Percentiles rank a stretch among this genome's conserved stretches.
phyloP scores from a whole-genome alignment of 1,140 invertebrate species.

The Drosophila sp. region DNA sequence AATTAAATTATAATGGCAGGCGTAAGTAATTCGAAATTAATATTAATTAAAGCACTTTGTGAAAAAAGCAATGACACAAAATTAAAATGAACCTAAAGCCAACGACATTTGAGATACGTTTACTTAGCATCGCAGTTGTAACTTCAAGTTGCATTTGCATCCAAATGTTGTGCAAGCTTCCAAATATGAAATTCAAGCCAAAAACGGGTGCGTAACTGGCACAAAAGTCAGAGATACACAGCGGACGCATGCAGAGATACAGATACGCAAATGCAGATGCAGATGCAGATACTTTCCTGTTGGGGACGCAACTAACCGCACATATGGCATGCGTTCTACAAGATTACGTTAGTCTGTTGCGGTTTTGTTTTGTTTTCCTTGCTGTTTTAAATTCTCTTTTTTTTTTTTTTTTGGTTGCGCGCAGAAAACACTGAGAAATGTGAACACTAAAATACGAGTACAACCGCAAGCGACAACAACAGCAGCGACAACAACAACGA shows the following conservation, averaged over 20 bases:
- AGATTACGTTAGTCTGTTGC: conserved; percentile 77
- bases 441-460: conserved; percentile 61
- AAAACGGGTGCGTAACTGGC: conserved; percentile 32
- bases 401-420: conserved; percentile 20
- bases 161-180: conserved; percentile 23
- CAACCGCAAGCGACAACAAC: conserved; percentile 48
- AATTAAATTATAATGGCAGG: conserved; percentile 79
- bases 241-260: conserved; percentile 46
- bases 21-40: conserved; percentile 75
- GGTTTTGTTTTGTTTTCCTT: conserved; percentile 44
- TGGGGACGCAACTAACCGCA: conserved; percentile 18
- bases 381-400: conserved; percentile 10
- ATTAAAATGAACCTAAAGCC: conserved; percentile 19
- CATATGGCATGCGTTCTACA: conserved; percentile 65
- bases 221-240: conserved; percentile 55
- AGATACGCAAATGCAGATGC: conserved; percentile 45
- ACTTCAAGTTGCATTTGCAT: background rate
- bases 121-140: background rate
- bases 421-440: conserved; percentile 41
- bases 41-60: conserved; percentile 65
- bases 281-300: conserved; percentile 25
- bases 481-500: conserved; percentile 55
- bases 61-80: conserved; percentile 10
- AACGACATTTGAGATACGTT: conserved; percentile 46
- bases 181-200: conserved; percentile 33